Conservation (phyloP, 2,888 invertebrate genomes). For the Xanthia icteritia region DNA sequence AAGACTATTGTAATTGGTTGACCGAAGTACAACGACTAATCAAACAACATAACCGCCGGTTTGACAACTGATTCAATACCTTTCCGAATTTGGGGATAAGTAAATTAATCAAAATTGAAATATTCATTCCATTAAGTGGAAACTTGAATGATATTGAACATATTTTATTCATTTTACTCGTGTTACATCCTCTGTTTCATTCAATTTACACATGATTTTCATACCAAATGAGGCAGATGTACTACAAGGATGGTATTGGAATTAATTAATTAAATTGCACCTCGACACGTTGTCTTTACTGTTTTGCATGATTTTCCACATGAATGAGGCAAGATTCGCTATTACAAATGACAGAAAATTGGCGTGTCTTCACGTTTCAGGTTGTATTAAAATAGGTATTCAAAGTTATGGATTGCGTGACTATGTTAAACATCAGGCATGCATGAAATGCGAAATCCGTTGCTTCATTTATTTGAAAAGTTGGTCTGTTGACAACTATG, state of each 20-base stretch:
- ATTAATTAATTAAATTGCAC: conserved; percentile 47
- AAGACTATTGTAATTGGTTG: background rate
- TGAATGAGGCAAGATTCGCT: conserved; percentile 24
- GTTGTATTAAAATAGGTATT: conserved; percentile 25
- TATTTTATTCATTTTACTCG: conserved; percentile 21
- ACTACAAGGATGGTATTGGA: conserved; percentile 39
- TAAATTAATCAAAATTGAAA: conserved; percentile 6
- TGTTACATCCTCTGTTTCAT: conserved; percentile 37
- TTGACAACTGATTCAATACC: background rate
- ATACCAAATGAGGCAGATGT: conserved; percentile 33
- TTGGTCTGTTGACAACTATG: conserved; percentile 18
- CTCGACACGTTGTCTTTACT: conserved; percentile 32
- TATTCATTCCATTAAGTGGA: background rate
- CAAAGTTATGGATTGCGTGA: conserved; percentile 30
- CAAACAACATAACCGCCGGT: background rate
- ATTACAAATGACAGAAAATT: conserved; percentile 28
- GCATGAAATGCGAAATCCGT: background rate
- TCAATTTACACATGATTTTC: conserved; percentile 53
- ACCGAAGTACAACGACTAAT: conserved; percentile 15
- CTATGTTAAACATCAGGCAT: background rate
- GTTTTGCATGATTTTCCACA: conserved; percentile 54
- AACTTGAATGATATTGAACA: conserved; percentile 25
- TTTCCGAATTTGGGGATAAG: background rate
- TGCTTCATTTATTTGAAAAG: conserved; percentile 14
- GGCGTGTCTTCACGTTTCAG: conserved; percentile 39